phyloP scores from a whole-genome alignment of 2,113 vertebrate species.

The Apteryx owenii region DNA sequence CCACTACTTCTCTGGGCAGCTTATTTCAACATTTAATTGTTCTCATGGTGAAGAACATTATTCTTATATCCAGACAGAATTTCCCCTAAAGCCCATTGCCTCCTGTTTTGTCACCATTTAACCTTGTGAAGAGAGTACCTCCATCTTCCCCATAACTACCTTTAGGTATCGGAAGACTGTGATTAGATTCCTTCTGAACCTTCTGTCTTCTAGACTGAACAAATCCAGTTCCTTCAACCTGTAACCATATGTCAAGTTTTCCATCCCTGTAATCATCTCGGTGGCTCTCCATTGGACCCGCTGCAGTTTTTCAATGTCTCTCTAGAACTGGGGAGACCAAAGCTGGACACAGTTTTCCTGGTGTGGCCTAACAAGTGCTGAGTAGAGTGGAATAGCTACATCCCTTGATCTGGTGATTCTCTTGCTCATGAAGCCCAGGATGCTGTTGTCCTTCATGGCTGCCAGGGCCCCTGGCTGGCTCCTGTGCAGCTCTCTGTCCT shows the following conservation, averaged over 20 bases:
- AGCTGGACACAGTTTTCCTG: neutral
- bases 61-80: neutral
- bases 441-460: neutral
- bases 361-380: neutral
- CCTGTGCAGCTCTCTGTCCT: neutral
- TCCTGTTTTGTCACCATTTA: neutral
- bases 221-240: neutral
- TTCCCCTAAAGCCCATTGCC: accelerated
- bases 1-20: neutral
- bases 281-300: accelerated
- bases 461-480: neutral
- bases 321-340: neutral
- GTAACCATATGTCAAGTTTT: neutral
- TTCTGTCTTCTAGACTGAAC: neutral
- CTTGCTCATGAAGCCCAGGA: neutral
- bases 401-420: neutral
- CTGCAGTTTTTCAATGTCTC: neutral
- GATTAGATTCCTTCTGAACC: neutral
- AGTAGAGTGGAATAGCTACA: neutral
- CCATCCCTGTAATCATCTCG: neutral
- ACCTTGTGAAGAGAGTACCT: neutral
- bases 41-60: neutral
- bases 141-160: neutral
- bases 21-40: neutral
- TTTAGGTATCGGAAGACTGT: neutral